phyloP scores from a whole-genome alignment of 2,113 vertebrate species.

The Potamarius usumacintae region DNA sequence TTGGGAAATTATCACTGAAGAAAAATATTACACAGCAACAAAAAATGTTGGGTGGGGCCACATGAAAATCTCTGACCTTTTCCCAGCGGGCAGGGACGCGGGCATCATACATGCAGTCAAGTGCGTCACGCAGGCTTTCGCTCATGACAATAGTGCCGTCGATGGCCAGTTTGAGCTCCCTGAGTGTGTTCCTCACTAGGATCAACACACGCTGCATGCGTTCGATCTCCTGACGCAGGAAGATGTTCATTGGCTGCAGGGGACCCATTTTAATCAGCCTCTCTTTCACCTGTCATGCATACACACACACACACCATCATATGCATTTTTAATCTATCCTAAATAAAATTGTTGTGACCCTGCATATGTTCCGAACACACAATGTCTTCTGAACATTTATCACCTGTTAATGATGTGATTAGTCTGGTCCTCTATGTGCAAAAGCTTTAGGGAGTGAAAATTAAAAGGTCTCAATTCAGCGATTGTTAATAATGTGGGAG shows the following conservation, averaged over 20 bases:
- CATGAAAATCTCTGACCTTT: slow-evolving; percentile 72
- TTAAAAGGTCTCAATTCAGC: not conserved
- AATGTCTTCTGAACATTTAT: no score
- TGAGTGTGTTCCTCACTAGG: slow-evolving; percentile 85
- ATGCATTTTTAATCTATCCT: not conserved
- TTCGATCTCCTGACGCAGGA: slow-evolving; percentile 91
- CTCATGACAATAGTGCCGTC: slow-evolving; percentile 95
- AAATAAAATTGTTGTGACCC: not conserved
- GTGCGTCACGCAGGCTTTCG: slow-evolving; percentile 86
- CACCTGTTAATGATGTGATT: not conserved
- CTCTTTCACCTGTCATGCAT: slow-evolving; percentile 79
- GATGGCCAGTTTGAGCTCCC: slow-evolving; percentile 87
- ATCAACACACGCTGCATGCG: slow-evolving; percentile 85
- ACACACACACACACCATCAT: slow-evolving; percentile 33
- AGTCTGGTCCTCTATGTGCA: not conserved
- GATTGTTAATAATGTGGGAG: slow-evolving; percentile 18
- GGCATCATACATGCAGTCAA: slow-evolving; percentile 94
- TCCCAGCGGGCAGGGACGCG: slow-evolving; percentile 86
- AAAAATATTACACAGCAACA: not conserved
- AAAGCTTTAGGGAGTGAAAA: not conserved
- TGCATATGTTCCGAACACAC: not conserved
- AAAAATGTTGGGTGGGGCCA: no score
- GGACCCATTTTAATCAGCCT: slow-evolving; percentile 84
- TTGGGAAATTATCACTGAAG: no score
- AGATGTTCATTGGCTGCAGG: slow-evolving; percentile 94